Percentiles rank a stretch among this genome's conserved stretches.
These are phyloP conservation scores for Synanceia verrucosa DNA, from an alignment of 2,797 vertebrate species.

Conservation along the genomic window DNA sequence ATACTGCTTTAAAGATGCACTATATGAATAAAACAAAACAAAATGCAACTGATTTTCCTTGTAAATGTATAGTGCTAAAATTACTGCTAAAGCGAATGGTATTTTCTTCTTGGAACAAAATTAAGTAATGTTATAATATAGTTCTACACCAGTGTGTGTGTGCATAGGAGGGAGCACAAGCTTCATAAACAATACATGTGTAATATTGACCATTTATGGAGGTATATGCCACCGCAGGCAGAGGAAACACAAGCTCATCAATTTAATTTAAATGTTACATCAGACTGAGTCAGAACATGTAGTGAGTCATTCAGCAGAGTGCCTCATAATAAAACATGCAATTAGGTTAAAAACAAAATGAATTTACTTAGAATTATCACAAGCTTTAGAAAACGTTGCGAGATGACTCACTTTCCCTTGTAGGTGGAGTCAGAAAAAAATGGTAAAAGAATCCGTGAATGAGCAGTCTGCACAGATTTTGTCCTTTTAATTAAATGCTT, in stretches of 20 bases:
- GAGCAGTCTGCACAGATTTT: neutral
- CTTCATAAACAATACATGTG: neutral
- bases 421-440: neutral
- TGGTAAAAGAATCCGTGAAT: neutral
- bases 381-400: neutral
- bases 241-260: neutral
- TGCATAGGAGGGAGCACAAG: too few species aligned
- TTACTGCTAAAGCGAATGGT: neutral
- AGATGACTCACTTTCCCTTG: neutral
- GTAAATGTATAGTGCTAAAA: neutral
- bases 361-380: neutral
- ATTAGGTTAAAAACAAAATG: slow-evolving; percentile 6
- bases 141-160: neutral
- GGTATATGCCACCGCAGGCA: neutral
- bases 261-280: slow-evolving; percentile 9
- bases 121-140: neutral
- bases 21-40: neutral
- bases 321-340: neutral
- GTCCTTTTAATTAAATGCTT: neutral
- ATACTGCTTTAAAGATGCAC: neutral
- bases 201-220: neutral
- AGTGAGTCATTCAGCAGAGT: slow-evolving; percentile 1
- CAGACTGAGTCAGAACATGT: neutral
- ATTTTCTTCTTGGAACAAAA: neutral
- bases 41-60: neutral